phyloP scores from a whole-genome alignment of 2,797 vertebrate genomes.

The Spea hammondii region DNA sequence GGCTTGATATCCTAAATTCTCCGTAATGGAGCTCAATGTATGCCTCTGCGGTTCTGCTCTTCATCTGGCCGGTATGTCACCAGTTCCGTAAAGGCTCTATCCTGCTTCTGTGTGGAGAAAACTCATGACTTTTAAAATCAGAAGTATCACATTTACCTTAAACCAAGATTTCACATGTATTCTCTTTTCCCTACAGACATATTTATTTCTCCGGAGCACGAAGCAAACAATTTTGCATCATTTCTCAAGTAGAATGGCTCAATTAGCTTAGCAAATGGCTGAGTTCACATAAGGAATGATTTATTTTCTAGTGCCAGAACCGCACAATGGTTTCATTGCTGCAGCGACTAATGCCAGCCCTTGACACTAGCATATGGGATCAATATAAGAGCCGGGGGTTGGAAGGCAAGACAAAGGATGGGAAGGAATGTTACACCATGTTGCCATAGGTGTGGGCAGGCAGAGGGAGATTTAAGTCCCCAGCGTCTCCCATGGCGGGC shows the following conservation, averaged over 20 bases:
- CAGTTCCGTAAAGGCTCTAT: neutral
- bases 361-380: neutral
- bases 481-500: conserved; percentile 11
- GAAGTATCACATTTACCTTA: neutral
- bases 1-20: too few species aligned
- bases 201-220: neutral
- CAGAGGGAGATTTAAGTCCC: neutral
- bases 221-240: neutral
- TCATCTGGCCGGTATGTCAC: neutral
- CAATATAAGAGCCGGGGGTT: rapidly evolving
- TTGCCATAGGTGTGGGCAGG: neutral
- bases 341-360: conserved; percentile 17
- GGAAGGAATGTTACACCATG: conserved; percentile 27
- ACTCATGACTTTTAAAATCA: neutral
- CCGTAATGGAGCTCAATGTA: too few species aligned
- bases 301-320: conserved; percentile 9
- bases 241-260: conserved; percentile 4
- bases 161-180: neutral
- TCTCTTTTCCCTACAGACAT: neutral
- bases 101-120: neutral
- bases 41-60: neutral
- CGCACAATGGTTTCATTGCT: conserved; percentile 14
- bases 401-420: neutral
- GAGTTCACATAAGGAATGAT: conserved; percentile 31
- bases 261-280: conserved; percentile 13